These are phyloP conservation scores for Meloidogyne hapla DNA, from an alignment of 1,140 invertebrate genomes.

Conservation along the genomic window DNA sequence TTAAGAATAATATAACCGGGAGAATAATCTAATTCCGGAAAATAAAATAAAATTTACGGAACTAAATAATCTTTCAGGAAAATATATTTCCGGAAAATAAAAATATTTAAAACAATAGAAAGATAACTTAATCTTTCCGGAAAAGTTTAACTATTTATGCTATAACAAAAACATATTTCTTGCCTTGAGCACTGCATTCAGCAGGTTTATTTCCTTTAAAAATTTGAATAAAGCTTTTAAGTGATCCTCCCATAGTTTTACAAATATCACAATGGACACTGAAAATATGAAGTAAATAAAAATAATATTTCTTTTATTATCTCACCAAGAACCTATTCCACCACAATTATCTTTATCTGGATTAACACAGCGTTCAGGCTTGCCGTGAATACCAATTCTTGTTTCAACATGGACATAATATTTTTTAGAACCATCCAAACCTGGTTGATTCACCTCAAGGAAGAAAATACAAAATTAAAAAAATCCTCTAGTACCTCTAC, in stretches of 20 bases:
- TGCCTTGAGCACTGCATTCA: conserved; percentile 50
- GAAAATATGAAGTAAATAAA: conserved; percentile 12
- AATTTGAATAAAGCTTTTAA: conserved; percentile 63
- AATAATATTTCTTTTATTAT: background rate
- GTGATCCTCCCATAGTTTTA: conserved; percentile 54
- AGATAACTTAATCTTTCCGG: background rate
- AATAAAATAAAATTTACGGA: no score
- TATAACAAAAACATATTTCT: background rate
- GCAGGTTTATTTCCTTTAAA: conserved; percentile 58
- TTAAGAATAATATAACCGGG: no score
- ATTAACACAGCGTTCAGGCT: conserved; percentile 62
- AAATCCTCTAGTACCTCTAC: conserved; percentile 47
- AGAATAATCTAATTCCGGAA: no score
- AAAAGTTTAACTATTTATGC: background rate
- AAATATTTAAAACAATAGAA: no score
- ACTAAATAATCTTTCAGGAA: no score
- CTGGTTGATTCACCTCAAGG: conserved; percentile 53
- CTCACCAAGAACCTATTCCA: conserved; percentile 61
- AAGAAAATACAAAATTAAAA: background rate
- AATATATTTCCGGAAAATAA: no score
- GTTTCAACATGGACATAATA: conserved; percentile 63
- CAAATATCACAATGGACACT: conserved; percentile 63
- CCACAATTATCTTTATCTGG: conserved; percentile 62
- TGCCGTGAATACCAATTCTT: conserved; percentile 62
- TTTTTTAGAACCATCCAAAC: conserved; percentile 54